Base-by-base conservation (phyloP, 2,113 vertebrate species). In the Hippoglossus stenolepis region DNA sequence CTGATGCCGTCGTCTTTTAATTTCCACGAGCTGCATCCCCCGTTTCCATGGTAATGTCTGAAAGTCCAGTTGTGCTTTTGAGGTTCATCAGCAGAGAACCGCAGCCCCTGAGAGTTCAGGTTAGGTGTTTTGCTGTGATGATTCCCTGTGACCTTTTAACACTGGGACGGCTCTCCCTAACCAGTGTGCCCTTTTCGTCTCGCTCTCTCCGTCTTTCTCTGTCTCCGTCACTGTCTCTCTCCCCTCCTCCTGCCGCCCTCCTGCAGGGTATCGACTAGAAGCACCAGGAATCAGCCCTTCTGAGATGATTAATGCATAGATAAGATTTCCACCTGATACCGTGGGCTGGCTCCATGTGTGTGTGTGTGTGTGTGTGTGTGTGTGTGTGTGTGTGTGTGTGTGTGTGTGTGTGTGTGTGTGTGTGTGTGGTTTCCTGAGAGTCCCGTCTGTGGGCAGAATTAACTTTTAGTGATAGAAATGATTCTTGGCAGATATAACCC, bases 281-380 rank as follows among this genome's bases (percentile, higher is more conserved):
- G 13, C 89, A 85, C 87, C 79, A 77, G 85, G 89, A 85, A 24
- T 57, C 65, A 54, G 64, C 73, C 80, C 73, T 56, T 70, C 71
- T 67, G 70, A 82, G 70, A 86, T 86, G 79, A 90, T 82, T 89
- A 84, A 86, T 85, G 71, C 79, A 89, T 81, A 75, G 80, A 81
- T 69, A 72, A 85, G 79, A 74, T 85, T 78, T 74, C 79, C 83
- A 75, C 75, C 78, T 74, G 73, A 78, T 66, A 77, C 57, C 45
- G 5, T 31, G 31, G 31, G 31, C 31, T 21, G n/a, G 57, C 43
- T 24, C 2, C 24, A 24, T 31, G 28, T 31, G 28, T 5, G 4
- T 31, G 31, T 31, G 31, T 31, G 31, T 31, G 66, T 35, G 5
- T 12, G 66, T 40, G 38, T 67, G 24, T 20, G 43, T 61, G 18